Base-by-base conservation (phyloP, 2,888 invertebrate genomes). In the Folsomia candida region DNA sequence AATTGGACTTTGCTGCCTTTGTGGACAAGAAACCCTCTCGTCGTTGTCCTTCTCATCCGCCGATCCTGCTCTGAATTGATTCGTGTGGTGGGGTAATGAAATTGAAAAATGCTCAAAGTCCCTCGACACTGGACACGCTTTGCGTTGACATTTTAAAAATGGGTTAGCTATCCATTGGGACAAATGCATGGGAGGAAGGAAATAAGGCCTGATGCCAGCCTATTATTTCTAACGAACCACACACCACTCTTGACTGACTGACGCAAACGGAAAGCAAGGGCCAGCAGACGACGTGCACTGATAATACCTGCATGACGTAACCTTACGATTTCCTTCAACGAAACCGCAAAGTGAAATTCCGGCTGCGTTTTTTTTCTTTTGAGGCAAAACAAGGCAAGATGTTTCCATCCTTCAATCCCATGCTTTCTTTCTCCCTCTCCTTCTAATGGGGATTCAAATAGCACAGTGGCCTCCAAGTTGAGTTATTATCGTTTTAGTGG, bases 41-140 rank as follows among this genome's bases (percentile, higher is more conserved):
- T 37, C 14, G 37, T 37, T 37, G 6, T 37, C 37, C 14, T 14
- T 37, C 4, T 37, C 37, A n/a, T 54, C 22, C n/a, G 54, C 20
- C 22, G 20, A 54, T 18, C 54, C 22, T 14, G 47, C 9, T 54
- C n/a, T n/a, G 54, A 18, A 20, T 54, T 18, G 54, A 20, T 54
- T 54, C n/a, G 54, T 54, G 54, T 18, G 18, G 54, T 54, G 54
- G n/a, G 54, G 54, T 54, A 54, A 54, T 54, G 54, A 54, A 54
- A 54, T 54, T 54, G 54, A 54, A 54, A 54, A 54, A 54, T 54
- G 54, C n/a, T 54, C 54, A 6, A 54, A 54, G n/a, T 54, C 54
- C 54, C 54, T 54, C 11, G 54, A 54, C 54, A 54, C 54, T n/a
- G n/a, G n/a, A n/a, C n/a, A n/a, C n/a, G n/a, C 11, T 54, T 54